A percentile compares a stretch with the other conserved stretches of the same genome.
Conservation (phyloP, 1,140 invertebrate genomes). For the Drosophila subpulchrella region DNA sequence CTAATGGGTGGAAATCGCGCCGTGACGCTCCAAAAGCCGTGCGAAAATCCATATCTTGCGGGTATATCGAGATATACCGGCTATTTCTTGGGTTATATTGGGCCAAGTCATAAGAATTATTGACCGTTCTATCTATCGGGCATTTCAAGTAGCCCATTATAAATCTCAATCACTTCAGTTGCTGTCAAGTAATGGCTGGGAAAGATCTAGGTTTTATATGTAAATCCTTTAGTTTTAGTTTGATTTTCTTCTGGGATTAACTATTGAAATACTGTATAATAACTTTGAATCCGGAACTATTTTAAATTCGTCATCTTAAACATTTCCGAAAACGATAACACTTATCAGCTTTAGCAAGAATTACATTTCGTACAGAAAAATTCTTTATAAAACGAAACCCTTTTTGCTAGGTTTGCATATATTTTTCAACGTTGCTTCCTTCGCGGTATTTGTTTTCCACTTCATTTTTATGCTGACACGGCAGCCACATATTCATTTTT, state of each 20-base stretch:
- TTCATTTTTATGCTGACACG: too few species aligned
- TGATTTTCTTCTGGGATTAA: background rate
- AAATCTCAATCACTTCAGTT: constrained; percentile 3
- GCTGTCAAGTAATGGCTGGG: background rate
- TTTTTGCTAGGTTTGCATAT: background rate
- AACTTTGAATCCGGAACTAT: too few species aligned
- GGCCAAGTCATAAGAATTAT: constrained; percentile 1
- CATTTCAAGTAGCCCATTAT: background rate
- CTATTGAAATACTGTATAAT: background rate
- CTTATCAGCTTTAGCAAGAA: background rate
- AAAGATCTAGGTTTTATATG: constrained; percentile 1
- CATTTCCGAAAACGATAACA: background rate
- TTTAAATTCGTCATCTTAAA: too few species aligned
- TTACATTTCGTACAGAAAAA: background rate
- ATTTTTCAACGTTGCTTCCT: too few species aligned
- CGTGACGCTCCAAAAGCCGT: constrained; percentile 5
- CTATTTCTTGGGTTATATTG: constrained; percentile 19
- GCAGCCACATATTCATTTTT: too few species aligned
- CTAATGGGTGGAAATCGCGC: constrained; percentile 16
- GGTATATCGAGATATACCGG: constrained; percentile 12
- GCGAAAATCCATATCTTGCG: constrained; percentile 28
- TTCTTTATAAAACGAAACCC: background rate
- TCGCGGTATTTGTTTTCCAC: too few species aligned
- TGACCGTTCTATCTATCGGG: constrained; percentile 3
- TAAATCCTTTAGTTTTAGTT: background rate